Evolutionary conservation across 37 sponge, comb jelly and placozoan species (phyloP).

Genomic region (Bolinopsis microptera): DNA sequence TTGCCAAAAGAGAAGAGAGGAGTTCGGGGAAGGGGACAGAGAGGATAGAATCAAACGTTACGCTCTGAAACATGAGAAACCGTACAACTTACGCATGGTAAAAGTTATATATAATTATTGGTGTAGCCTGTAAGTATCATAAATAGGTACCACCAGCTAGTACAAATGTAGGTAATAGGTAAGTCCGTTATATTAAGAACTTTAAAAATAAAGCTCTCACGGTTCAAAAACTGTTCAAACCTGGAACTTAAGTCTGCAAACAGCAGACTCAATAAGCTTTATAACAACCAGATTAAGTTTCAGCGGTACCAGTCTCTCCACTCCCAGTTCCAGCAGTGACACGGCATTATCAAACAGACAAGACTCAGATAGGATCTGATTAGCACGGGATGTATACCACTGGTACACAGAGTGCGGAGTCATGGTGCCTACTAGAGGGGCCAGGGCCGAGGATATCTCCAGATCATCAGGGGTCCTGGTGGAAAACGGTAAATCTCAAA

Average conservation of each 20-base stretch:
- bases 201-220: too few species aligned
- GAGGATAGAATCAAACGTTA: conserved; percentile 2
- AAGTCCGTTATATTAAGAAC: too few species aligned
- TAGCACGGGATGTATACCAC: not conserved
- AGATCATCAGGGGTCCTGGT: not conserved
- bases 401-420: not conserved
- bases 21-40: conserved; percentile 33
- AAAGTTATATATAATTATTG: too few species aligned
- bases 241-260: not conserved
- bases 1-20: conserved; percentile 1
- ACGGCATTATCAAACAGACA: conserved; percentile 22
- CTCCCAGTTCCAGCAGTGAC: not conserved
- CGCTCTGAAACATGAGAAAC: conserved; percentile 3
- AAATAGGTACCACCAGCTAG: too few species aligned
- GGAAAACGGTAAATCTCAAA: too few species aligned
- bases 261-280: not conserved
- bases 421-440: not conserved
- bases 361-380: conserved; percentile 19
- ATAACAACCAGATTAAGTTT: not conserved
- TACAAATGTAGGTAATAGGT: too few species aligned
- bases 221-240: not conserved
- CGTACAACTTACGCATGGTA: not conserved
- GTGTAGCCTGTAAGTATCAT: too few species aligned
- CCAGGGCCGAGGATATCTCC: not conserved
- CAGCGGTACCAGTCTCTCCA: not conserved